Evolutionary conservation across 1,140 invertebrate species (phyloP).

Genomic region (Brachystomella parvula): DNA sequence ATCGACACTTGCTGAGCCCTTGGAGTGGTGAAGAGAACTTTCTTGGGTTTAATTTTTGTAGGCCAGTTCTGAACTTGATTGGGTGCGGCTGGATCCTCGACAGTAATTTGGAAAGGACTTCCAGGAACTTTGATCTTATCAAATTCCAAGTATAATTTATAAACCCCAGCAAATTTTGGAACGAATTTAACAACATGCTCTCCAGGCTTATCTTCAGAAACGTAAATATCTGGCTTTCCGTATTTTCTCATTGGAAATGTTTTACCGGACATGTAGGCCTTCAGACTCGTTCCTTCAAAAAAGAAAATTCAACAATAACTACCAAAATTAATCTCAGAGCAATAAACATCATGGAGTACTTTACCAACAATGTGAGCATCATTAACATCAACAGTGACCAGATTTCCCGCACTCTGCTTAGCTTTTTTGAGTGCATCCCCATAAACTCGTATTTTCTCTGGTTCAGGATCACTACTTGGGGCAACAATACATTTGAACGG

Average conservation of each 20-base stretch:
- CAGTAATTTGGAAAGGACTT: not conserved
- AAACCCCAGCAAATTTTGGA: conserved; percentile 10
- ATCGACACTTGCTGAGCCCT: conserved; percentile 3
- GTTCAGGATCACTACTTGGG: not conserved
- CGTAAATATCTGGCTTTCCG: conserved; percentile 12
- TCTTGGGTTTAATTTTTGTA: not conserved
- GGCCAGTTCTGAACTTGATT: not conserved
- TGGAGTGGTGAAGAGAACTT: conserved; percentile 1
- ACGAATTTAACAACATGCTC: not conserved
- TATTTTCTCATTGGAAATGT: conserved; percentile 17
- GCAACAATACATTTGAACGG: conserved; percentile 13
- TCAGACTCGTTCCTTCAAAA: not conserved
- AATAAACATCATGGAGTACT: not conserved
- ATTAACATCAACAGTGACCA: not conserved
- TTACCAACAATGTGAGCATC: conserved; percentile 11
- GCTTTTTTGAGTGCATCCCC: conserved; percentile 1
- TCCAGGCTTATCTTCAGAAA: not conserved
- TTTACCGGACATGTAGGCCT: conserved; percentile 9
- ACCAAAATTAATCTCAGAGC: not conserved
- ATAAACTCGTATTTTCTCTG: conserved; percentile 12
- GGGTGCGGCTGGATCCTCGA: not conserved
- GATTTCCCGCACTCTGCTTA: not conserved
- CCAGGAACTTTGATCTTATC: conserved; percentile 3
- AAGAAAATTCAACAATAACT: too few species aligned
- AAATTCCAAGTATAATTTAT: conserved; percentile 15